These are phyloP conservation scores for Isoperla grammatica DNA, from an alignment of 2,888 invertebrate genomes.

Conservation along the genomic window DNA sequence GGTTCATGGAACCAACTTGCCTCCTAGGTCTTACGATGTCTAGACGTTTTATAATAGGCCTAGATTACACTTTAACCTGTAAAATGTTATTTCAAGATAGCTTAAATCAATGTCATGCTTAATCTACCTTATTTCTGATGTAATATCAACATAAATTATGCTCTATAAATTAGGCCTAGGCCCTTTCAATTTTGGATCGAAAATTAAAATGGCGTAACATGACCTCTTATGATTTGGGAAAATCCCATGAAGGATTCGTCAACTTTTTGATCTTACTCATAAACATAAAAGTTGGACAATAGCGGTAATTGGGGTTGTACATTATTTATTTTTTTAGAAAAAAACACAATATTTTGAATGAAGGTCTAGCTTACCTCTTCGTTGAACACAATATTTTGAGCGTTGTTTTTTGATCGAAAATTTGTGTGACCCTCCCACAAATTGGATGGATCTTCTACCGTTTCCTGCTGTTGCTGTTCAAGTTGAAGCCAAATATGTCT, in stretches of 20 bases:
- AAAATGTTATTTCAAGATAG: no score
- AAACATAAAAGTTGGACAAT: not conserved
- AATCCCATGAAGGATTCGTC: slow-evolving; percentile 29
- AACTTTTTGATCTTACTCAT: slow-evolving; percentile 16
- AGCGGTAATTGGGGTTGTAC: no score
- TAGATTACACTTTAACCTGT: no score
- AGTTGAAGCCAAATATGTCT: slow-evolving; percentile 40
- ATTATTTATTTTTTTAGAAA: no score
- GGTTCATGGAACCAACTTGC: no score
- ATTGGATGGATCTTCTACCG: slow-evolving; percentile 24
- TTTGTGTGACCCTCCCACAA: slow-evolving; percentile 24
- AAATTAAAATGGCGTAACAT: slow-evolving; percentile 31
- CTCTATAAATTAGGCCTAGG: no score
- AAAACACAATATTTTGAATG: not conserved
- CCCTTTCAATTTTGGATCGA: slow-evolving; percentile 30
- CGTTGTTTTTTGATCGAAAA: slow-evolving; percentile 21
- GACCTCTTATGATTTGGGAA: slow-evolving; percentile 29
- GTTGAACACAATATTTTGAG: slow-evolving; percentile 22
- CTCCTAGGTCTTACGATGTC: no score
- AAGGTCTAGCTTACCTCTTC: slow-evolving; percentile 27
- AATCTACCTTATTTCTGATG: no score
- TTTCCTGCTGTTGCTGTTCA: slow-evolving; percentile 34
- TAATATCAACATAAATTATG: no score
- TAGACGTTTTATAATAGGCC: no score
- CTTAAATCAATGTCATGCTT: no score